Conservation (phyloP, 2,888 invertebrate species). For the Limnephilus auricula region DNA sequence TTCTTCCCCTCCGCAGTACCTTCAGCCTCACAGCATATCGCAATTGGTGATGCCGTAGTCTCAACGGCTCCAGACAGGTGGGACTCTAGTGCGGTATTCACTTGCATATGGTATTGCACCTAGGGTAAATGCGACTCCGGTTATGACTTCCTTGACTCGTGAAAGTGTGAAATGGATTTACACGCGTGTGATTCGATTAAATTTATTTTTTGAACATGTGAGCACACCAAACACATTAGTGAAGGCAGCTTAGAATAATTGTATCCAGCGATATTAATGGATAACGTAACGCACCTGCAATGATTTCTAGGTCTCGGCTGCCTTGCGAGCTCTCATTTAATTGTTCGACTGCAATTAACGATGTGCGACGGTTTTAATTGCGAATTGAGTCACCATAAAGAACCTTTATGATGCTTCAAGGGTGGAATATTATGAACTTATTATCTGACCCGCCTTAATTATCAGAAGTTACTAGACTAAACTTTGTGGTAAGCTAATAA, state of each 20-base stretch:
- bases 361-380: slow-evolving; percentile 46
- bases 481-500: not conserved
- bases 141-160: not conserved
- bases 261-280: not conserved
- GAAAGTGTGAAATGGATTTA: not conserved
- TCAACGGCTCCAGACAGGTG: too few relatives aligned
- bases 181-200: not conserved
- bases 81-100: too few relatives aligned
- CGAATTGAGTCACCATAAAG: slow-evolving; percentile 38
- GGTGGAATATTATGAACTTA: slow-evolving; percentile 23
- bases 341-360: slow-evolving; percentile 38
- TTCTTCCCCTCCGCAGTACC: too few relatives aligned
- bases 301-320: not conserved
- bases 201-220: not conserved
- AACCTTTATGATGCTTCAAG: slow-evolving; percentile 19
- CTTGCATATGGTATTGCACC: not conserved
- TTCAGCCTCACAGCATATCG: too few relatives aligned
- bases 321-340: not conserved
- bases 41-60: too few relatives aligned
- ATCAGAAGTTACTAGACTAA: not conserved
- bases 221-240: not conserved
- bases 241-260: not conserved
- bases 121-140: not conserved
- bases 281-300: not conserved
- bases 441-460: not conserved